Evolutionary conservation across 1,140 invertebrate genomes (phyloP), one percentile per base, ranked within the genome.

Genomic region (Bemisia tabaci): DNA sequence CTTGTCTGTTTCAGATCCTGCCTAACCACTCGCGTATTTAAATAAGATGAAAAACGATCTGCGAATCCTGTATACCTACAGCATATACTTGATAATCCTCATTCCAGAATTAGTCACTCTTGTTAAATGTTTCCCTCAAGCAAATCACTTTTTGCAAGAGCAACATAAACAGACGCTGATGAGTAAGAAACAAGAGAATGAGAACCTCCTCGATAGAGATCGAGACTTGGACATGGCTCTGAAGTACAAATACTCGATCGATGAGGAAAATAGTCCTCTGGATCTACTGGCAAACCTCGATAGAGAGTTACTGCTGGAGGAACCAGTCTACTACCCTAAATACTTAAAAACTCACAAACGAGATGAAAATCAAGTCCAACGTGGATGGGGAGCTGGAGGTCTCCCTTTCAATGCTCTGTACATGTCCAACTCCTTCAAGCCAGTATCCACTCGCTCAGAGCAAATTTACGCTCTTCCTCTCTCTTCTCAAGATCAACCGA

Each of bases 331-430:
- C 33, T 48, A 9, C 33, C 5, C 33, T 48, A 17, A 48, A 17
- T 59, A 59, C 23, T 17, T 5, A 48, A 9, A 17, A 17, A 48
- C 5, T 17, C 33, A 48, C 5, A 48, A 48, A 48, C 33, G 33
- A 48, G 5, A 5, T 17, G 33, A 65, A 59, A 25, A 59, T 1
- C 22, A 2, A 21, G 2, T 65, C 58, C 64, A 65, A 23, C 24
- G 26, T 24, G 64, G 67, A n/a, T 70, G 69, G 69, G 63, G 65
- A 1, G 63, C 63, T 17, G 62, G 67, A 17, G 69, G 81, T 24
- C 77, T 80, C 75, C 80, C 81, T 1, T 82, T 81, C 69, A 80
- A 77, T 23, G 77, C 81, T 12, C 74, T 82, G 0, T 81, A 82
- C 64, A 65, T 71, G 65, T 9, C 33, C 17, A 48, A 48, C 33